Percentiles rank a stretch among this genome's conserved stretches.
These are phyloP conservation scores for Miichthys miiuy DNA, from an alignment of 2,797 vertebrate genomes.

Conservation along the genomic window DNA sequence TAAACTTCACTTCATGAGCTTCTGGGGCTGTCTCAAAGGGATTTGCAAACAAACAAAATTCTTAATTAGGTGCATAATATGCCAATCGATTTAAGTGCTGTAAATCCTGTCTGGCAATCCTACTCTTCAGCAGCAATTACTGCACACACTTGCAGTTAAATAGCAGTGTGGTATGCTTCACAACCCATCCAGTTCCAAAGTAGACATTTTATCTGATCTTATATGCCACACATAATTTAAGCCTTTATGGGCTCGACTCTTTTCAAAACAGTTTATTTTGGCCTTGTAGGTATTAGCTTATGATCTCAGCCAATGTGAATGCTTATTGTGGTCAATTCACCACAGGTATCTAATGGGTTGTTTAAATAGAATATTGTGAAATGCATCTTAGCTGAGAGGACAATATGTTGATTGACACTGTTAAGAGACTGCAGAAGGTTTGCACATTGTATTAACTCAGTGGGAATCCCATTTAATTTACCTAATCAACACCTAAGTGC, in stretches of 20 bases:
- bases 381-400: conserved; percentile 19
- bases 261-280: conserved; percentile 33
- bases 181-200: conserved; percentile 39
- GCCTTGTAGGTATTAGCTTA: conserved; percentile 16
- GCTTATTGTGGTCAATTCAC: conserved; percentile 39
- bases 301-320: conserved; percentile 26
- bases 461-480: conserved; percentile 39
- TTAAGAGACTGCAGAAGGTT: conserved; percentile 11
- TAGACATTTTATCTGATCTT: conserved; percentile 30
- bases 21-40: conserved; percentile 39
- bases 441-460: conserved; percentile 11
- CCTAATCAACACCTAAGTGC: background rate
- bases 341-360: conserved; percentile 32
- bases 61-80: conserved; percentile 60
- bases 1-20: conserved; percentile 40
- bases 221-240: conserved; percentile 33
- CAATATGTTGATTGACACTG: conserved; percentile 14
- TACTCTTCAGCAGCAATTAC: conserved; percentile 34
- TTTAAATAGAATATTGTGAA: conserved; percentile 26
- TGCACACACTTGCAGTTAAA: conserved; percentile 45
- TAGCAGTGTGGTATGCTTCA: conserved; percentile 14
- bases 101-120: conserved; percentile 34
- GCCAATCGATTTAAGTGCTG: conserved; percentile 45
- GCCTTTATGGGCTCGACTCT: conserved; percentile 3
- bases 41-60: conserved; percentile 55